These are phyloP conservation scores for Megalops cyprinoides DNA, from an alignment of 2,797 vertebrate genomes.

Conservation along the genomic window DNA sequence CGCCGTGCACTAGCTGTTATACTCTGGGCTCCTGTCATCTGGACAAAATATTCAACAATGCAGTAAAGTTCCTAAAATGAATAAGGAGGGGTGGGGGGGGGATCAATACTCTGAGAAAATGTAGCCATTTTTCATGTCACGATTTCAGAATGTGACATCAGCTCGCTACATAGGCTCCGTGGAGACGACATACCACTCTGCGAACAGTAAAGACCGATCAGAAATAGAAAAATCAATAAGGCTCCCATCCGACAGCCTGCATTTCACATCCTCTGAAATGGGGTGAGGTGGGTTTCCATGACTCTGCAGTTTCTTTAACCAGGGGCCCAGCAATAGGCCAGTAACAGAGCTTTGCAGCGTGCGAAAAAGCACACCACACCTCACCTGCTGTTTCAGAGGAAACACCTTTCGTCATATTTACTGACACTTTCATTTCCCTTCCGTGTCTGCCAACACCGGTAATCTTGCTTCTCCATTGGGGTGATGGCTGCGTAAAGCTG, in stretches of 20 bases:
- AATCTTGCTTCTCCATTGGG: neutral
- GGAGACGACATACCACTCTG: neutral
- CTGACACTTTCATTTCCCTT: neutral
- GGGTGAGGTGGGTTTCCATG: neutral
- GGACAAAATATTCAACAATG: too few species aligned
- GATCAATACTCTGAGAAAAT: neutral
- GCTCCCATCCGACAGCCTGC: neutral
- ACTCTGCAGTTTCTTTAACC: neutral
- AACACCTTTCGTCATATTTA: neutral
- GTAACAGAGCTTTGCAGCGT: neutral
- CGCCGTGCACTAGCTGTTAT: neutral
- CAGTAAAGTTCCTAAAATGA: neutral
- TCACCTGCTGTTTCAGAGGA: constrained; percentile 8
- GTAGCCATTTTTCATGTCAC: neutral
- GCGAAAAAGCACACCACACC: neutral
- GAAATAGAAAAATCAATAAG: neutral
- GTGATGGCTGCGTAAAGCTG: neutral
- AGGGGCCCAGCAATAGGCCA: neutral
- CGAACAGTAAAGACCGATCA: neutral
- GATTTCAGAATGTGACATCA: neutral
- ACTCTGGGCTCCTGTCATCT: neutral
- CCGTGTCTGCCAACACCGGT: neutral
- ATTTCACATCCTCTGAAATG: neutral
- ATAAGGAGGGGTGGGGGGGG: neutral
- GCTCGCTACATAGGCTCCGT: neutral